phyloP scores from a whole-genome alignment of 2,888 invertebrate genomes.

The Ellobium chinense region DNA sequence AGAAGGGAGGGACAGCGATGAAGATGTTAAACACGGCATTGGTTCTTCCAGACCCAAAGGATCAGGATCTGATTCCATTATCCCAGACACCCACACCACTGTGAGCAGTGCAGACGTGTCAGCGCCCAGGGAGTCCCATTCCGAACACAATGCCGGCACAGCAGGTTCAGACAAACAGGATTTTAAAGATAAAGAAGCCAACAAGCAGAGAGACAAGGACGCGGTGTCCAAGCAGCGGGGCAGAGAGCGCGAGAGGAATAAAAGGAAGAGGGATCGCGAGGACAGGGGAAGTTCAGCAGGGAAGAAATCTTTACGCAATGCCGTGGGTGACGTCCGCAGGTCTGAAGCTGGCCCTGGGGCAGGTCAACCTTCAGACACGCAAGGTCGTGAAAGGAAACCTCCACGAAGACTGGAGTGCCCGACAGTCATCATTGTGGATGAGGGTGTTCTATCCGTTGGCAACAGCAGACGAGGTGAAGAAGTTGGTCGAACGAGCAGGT shows the following conservation, averaged over 20 bases:
- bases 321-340: constrained; percentile 26
- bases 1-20: not conserved
- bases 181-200: constrained; percentile 4
- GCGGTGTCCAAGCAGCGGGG: constrained; percentile 15
- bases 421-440: not conserved
- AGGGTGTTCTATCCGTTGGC: not conserved
- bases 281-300: constrained; percentile 11
- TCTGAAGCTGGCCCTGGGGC: not conserved
- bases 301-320: constrained; percentile 20
- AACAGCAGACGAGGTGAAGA: not conserved
- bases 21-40: not conserved
- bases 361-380: not conserved
- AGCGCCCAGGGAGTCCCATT: constrained; percentile 29
- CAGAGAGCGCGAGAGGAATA: constrained; percentile 37
- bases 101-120: not conserved
- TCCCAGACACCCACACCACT: constrained; percentile 11
- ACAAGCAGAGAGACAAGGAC: constrained; percentile 27
- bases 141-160: constrained; percentile 29
- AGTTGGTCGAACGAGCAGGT: not conserved
- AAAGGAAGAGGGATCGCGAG: constrained; percentile 37
- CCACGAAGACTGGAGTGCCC: not conserved
- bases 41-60: not conserved
- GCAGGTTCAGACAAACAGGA: constrained; percentile 24
- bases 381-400: not conserved
- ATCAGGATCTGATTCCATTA: constrained; percentile 37